Percentiles rank a stretch among this genome's conserved stretches.
Conservation (phyloP, 2,113 vertebrate genomes). For the Cygnus atratus region DNA sequence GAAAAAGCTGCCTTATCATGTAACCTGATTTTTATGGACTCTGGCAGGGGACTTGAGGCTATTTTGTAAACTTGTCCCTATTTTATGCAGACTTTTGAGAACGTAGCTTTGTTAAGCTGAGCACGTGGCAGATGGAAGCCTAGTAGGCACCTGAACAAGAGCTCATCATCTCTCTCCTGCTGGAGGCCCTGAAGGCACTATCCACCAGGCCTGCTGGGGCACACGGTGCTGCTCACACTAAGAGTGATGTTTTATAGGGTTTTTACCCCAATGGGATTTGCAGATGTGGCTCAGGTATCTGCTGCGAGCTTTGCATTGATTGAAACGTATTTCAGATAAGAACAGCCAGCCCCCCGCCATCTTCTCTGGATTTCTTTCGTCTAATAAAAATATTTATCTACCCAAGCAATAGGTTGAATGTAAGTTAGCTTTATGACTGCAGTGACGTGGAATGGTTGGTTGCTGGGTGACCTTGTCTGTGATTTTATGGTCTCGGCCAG, state of each 20-base stretch:
- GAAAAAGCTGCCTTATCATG: background rate
- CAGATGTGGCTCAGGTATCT: background rate
- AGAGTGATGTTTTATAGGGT: background rate
- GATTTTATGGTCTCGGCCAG: constrained; percentile 69
- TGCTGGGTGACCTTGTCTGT: constrained; percentile 73
- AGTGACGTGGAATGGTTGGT: constrained; percentile 61
- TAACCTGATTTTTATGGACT: background rate
- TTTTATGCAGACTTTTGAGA: background rate
- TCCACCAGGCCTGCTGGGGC: too few relatives aligned
- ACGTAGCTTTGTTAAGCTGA: background rate
- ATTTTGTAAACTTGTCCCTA: background rate
- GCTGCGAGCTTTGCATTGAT: background rate
- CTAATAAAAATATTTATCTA: constrained; percentile 33
- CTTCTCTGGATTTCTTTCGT: constrained; percentile 7
- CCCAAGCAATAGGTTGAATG: constrained; percentile 18
- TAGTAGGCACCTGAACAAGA: background rate
- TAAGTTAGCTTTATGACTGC: constrained; percentile 65
- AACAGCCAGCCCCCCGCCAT: background rate
- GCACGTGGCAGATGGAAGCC: background rate
- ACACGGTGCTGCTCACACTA: background rate
- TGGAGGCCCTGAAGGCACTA: background rate
- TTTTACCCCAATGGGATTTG: background rate
- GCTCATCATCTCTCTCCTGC: background rate
- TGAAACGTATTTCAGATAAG: background rate
- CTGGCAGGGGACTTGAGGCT: background rate